Base-by-base conservation (phyloP, 2,113 vertebrate species). In the Gulo gulo region DNA sequence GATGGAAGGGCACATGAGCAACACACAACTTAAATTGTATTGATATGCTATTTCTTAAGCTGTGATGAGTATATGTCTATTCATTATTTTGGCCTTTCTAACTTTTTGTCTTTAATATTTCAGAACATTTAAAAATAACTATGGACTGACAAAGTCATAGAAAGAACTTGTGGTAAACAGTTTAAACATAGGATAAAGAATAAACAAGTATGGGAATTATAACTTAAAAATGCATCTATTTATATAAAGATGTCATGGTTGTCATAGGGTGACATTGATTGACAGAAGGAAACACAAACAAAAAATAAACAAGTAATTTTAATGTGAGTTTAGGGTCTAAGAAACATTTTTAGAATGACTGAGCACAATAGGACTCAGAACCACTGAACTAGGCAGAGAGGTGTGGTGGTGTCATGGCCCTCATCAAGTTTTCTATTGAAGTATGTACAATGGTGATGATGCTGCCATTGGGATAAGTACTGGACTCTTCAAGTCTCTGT, bases 371-470 rank as follows among this genome's bases (percentile, higher is more conserved):
- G 7, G 65, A 39, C 39, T 74, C 29, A 81, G 83, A 80, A 45
- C 45, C 45, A 57, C 0, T 13, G 18, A 86, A 29, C 67, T 12
- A 26, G 31, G 24, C 18, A 20, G 24, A 57, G 12, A 57, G 23
- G 0, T 34, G 6, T 34, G 7, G 6, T 34, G 7, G 34, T 2
- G 13, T 18, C 8, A 8, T 6, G 6, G 21, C 13, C 14, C 2
- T n/a, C 12, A 24, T 20, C 9, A 4, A 36, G 24, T 26, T 65
- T 94, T 23, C 63, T 80, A 21, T 2, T 34, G 24, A 67, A 29
- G 21, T 55, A 34, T 34, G n/a, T 47, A 47, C 31, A 67, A 34
- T 42, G 34, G 6, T 45, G 45, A 34, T 21, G 24, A 50, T 42
- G 50, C 26, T 26, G 23, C 8, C 34, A 7, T 15, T 13, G 15